Evolutionary conservation across 2,797 vertebrate genomes (phyloP), one percentile per base, ranked within the genome.

Genomic region (Florisuga fusca): DNA sequence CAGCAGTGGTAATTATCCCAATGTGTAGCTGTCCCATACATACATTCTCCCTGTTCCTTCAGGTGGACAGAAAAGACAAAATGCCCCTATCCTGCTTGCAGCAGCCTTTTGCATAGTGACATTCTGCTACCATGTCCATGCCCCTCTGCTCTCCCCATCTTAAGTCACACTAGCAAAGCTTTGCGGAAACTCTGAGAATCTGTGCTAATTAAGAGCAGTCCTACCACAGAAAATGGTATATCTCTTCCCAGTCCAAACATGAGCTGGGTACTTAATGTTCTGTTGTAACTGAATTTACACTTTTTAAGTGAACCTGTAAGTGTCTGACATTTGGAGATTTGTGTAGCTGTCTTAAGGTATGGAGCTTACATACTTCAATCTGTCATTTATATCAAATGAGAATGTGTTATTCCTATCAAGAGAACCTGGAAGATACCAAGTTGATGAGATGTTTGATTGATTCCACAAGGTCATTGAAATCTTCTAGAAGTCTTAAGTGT

Each of bases 11-110:
- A 57, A 26, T 43, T 72, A 25, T 62, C 58, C 34, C 43, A 84
- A 7, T 1, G 1, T 0, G 0, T 51, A 26, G 16, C 48, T 46
- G 2, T 45, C 10, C 20, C 73, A 1, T 31, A 66, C 0, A 0
- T 25, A 10, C 2, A 2, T 22, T 69, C 61, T 54, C 11, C 19
- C 43, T 53, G 2, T 54, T 89, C 63, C 82, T 68, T 82, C 43
- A 50, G 36, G 20, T 15, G 73, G 27, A 48, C 7, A 3, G 15
- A 23, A 55, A 62, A 69, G 13, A 48, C 2, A 6, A 43, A 57
- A 89, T 82, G 6, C 11, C 43, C 25, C 27, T n/a, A 2, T 73
- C 29, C 31, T 93, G 21, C 50, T 58, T 83, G 63, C 48, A 63
- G 7, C 25, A 63, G 38, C 33, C 11, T 87, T 91, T 82, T 84